Evolutionary conservation across 2,113 vertebrate genomes (phyloP).

Genomic region (Saguinus imperator): DNA sequence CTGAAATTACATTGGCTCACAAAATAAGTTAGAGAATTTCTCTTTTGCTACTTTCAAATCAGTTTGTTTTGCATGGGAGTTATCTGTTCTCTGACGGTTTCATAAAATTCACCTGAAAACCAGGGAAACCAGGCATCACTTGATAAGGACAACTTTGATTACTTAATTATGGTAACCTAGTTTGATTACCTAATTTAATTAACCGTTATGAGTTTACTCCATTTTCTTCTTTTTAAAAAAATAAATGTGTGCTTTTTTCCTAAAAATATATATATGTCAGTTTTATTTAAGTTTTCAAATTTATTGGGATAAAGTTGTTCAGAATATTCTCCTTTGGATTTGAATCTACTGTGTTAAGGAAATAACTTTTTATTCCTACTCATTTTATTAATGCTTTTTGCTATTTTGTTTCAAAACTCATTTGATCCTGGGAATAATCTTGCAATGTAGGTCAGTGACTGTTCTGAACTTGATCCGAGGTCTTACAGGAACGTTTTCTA

Average conservation of each 20-base stretch:
- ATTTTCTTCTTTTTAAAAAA: not conserved
- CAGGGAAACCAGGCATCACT: not conserved
- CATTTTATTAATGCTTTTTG: not conserved
- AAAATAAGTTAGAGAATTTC: not conserved
- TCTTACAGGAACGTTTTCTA: not conserved
- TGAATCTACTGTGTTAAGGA: not conserved
- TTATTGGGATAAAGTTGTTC: not conserved
- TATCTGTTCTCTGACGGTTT: not conserved
- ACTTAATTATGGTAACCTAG: not conserved
- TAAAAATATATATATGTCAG: not conserved
- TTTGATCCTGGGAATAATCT: not conserved
- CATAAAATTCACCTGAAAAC: not conserved
- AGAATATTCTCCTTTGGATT: not conserved
- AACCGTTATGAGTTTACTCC: not conserved
- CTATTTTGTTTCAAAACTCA: not conserved
- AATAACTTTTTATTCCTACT: not conserved
- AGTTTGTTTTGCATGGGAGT: not conserved
- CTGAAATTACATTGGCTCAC: not conserved
- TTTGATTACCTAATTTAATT: not conserved
- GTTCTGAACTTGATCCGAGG: not conserved
- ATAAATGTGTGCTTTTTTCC: not conserved
- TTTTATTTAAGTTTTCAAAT: not conserved
- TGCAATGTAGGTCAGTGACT: not conserved
- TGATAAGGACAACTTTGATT: not conserved
- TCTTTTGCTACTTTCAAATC: not conserved